A percentile compares a stretch with the other conserved stretches of the same genome.
Evolutionary conservation across 2,888 invertebrate species (phyloP).

Genomic region (Caenorhabditis sp.): DNA sequence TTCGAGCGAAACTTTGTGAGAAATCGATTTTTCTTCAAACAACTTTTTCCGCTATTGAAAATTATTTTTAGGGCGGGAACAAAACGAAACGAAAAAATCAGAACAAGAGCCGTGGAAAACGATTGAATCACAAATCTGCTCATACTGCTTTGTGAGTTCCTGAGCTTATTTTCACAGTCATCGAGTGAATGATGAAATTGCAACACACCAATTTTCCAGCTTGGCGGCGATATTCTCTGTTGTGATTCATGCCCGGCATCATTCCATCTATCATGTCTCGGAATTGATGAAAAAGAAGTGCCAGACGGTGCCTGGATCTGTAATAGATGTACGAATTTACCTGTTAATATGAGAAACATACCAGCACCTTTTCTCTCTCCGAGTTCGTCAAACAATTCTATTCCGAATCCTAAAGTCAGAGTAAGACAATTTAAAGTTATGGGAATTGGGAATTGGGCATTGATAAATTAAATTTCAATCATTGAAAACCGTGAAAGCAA

Average conservation of each 20-base stretch:
- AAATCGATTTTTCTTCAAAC: background rate
- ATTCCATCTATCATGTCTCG: conserved; percentile 2
- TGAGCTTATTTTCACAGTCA: background rate
- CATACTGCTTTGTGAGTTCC: conserved; percentile 1
- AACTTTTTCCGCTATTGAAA: too few species aligned
- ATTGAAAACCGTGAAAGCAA: too few species aligned
- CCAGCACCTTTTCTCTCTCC: background rate
- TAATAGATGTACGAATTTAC: conserved; percentile 4
- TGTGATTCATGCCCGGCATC: conserved; percentile 4
- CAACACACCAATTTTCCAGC: background rate
- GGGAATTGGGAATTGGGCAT: too few species aligned
- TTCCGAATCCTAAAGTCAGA: background rate
- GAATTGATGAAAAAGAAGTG: conserved; percentile 5
- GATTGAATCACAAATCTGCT: conserved; percentile 5
- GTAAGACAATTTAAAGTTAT: background rate
- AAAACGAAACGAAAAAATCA: background rate
- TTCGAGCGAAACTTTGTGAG: background rate
- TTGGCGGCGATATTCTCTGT: conserved; percentile 2
- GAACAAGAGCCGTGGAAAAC: conserved; percentile 6
- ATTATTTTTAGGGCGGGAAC: conserved; percentile 4
- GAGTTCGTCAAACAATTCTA: background rate
- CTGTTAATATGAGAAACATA: background rate
- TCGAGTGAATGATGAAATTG: background rate
- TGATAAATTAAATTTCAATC: too few species aligned
- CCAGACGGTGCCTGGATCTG: conserved; percentile 4